Evolutionary conservation across 2,113 vertebrate species (phyloP).

Genomic region (Ictidomys tridecemlineatus): DNA sequence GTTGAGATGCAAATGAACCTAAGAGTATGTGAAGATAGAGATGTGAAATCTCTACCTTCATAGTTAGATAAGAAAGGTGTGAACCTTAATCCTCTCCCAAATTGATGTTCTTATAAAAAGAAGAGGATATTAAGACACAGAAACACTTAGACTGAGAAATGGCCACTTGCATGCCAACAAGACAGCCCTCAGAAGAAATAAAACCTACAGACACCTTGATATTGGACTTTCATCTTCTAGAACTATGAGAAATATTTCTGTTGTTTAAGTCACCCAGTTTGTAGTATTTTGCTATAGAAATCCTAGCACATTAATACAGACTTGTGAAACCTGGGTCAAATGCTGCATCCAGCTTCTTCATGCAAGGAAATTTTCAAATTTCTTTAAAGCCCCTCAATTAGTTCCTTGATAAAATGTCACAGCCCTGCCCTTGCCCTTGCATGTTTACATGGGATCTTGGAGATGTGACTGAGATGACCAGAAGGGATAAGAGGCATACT

Average conservation of each 20-base stretch:
- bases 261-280: not conserved
- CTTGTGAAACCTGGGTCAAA: not conserved
- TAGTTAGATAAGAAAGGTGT: not conserved
- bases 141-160: not conserved
- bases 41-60: not conserved
- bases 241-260: not conserved
- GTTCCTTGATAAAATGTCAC: not conserved
- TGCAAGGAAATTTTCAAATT: not conserved
- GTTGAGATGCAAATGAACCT: not conserved
- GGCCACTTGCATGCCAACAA: not conserved
- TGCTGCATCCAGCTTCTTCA: not conserved
- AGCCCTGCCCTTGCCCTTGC: not conserved
- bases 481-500: not conserved
- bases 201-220: not conserved
- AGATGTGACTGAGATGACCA: not conserved
- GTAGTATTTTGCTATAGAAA: not conserved
- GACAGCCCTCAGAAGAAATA: not conserved
- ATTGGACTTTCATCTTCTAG: not conserved
- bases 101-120: not conserved
- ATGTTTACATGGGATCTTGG: not conserved
- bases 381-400: not conserved
- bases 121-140: not conserved
- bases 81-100: not conserved
- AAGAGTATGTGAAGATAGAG: not conserved
- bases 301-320: not conserved